Conservation (phyloP, 2,797 vertebrate species). For the Cuculus canorus region DNA sequence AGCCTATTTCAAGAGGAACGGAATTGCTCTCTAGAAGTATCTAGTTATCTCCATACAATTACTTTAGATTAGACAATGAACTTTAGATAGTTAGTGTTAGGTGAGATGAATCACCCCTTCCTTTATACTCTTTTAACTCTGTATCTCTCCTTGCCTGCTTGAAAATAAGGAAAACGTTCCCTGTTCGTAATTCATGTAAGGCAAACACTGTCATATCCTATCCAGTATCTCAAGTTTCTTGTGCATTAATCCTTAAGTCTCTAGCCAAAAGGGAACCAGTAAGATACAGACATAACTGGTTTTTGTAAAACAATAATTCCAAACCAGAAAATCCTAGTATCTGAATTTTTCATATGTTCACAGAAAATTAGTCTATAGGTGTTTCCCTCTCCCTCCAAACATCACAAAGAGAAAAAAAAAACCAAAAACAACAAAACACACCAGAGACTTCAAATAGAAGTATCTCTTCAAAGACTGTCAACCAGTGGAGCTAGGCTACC, state of each 20-base stretch:
- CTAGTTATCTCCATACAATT: constrained; percentile 1
- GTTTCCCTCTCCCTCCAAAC: background rate
- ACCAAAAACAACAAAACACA: background rate
- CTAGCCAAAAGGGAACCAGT: background rate
- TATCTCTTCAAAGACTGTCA: background rate
- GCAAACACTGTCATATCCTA: background rate
- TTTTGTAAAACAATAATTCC: background rate
- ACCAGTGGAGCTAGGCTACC: background rate
- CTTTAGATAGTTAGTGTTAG: background rate
- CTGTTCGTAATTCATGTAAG: background rate
- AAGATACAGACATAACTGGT: background rate
- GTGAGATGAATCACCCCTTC: background rate
- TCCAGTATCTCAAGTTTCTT: background rate
- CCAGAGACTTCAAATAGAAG: background rate
- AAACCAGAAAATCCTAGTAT: background rate
- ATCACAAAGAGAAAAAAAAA: background rate
- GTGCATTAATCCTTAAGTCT: background rate
- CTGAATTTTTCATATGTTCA: background rate
- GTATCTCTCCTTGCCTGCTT: background rate
- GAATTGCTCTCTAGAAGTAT: background rate
- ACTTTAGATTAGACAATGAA: background rate
- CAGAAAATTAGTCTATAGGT: background rate
- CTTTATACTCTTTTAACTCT: background rate
- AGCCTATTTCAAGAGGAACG: background rate
- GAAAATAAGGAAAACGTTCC: background rate